A percentile compares a stretch with the other conserved stretches of the same genome.
Conservation (phyloP, 1,140 invertebrate species). For the Amphibalanus amphitrite region DNA sequence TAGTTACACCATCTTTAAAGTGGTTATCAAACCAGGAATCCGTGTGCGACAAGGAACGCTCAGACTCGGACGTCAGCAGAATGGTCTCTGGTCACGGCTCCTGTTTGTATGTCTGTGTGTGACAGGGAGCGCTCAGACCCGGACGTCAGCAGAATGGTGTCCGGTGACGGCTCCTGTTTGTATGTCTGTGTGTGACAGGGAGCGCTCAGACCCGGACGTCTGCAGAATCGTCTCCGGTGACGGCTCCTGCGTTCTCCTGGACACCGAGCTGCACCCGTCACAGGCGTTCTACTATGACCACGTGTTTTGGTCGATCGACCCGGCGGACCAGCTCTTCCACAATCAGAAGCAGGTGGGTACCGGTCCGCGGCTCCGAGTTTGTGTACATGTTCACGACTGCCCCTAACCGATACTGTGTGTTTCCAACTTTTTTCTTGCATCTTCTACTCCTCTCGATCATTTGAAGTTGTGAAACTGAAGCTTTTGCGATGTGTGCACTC, state of each 20-base stretch:
- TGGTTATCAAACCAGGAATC: no score
- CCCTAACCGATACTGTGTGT: no score
- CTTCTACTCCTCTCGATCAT: no score
- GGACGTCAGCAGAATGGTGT: no score
- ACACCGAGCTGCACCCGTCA: neutral
- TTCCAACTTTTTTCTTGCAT: no score
- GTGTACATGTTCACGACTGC: no score
- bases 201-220: neutral
- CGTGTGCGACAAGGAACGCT: neutral
- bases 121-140: no score
- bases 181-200: neutral
- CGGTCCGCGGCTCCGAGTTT: no score
- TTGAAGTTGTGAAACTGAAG: no score
- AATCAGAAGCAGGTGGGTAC: constrained; percentile 23
- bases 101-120: neutral
- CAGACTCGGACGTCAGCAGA: neutral
- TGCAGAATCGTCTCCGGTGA: neutral
- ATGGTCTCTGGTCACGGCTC: neutral
- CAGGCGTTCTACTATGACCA: neutral
- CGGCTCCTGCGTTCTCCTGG: neutral
- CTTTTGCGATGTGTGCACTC: no score
- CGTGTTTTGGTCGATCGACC: constrained; percentile 1
- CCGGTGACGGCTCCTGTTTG: no score
- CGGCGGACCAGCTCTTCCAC: constrained; percentile 23
- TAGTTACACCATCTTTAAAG: no score